A percentile compares a stretch with the other conserved stretches of the same genome.
Conservation (phyloP, 2,888 invertebrate species). For the Aleiodes testaceus region DNA sequence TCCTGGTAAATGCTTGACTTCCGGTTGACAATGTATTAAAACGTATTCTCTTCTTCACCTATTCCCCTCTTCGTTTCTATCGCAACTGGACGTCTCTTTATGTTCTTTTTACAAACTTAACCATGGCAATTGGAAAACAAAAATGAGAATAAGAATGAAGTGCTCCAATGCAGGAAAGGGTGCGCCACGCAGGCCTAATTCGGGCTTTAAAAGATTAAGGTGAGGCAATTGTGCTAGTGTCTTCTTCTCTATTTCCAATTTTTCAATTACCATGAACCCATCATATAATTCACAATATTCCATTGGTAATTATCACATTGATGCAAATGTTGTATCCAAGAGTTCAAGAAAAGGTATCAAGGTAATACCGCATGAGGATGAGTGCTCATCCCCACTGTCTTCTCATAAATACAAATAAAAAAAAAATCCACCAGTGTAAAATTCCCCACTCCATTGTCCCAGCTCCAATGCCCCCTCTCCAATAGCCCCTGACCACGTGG, state of each 20-base stretch:
- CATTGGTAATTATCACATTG: conserved; percentile 16
- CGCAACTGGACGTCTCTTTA: conserved; percentile 13
- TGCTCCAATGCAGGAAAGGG: conserved; percentile 73
- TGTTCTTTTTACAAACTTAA: conserved; percentile 1
- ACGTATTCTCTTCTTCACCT: not conserved
- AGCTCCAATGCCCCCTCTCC: conserved; percentile 35
- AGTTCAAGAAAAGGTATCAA: conserved; percentile 26
- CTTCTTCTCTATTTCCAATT: conserved; percentile 1
- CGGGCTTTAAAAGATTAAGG: conserved; percentile 69
- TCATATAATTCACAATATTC: conserved; percentile 5
- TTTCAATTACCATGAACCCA: too few species aligned
- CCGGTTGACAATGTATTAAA: conserved; percentile 57
- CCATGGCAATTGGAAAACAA: conserved; percentile 32
- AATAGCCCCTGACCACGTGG: conserved; percentile 38
- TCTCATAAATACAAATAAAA: too few species aligned
- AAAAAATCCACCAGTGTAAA: conserved; percentile 1
- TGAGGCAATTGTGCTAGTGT: conserved; percentile 59
- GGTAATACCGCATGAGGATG: conserved; percentile 7
- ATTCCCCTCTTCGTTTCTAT: not conserved
- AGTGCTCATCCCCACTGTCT: conserved; percentile 27
- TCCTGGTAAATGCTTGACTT: conserved; percentile 68
- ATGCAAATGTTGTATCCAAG: conserved; percentile 18
- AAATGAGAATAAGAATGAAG: conserved; percentile 38
- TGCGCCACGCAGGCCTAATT: conserved; percentile 69
- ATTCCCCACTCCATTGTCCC: not conserved